Conservation (phyloP, 2,797 vertebrate species). For the Hoplostethus mediterraneus region DNA sequence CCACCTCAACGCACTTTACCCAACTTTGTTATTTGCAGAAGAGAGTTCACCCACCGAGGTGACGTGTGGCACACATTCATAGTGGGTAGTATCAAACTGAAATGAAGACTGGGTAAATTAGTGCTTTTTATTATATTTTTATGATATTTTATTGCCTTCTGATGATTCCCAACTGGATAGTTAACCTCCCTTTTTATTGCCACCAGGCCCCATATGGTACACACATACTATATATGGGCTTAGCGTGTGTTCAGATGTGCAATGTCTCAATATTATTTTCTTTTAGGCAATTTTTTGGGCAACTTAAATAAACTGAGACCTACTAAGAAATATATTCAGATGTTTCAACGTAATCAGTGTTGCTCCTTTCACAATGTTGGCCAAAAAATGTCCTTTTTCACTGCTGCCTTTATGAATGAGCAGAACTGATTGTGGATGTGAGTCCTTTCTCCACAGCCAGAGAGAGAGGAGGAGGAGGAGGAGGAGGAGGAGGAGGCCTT, state of each 20-base stretch:
- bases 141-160: too few species aligned
- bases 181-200: too few species aligned
- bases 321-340: too few species aligned
- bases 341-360: background rate
- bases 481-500: background rate
- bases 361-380: background rate
- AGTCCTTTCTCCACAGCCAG: background rate
- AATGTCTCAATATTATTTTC: background rate
- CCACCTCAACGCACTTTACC: background rate
- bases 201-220: too few species aligned
- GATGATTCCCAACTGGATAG: too few species aligned
- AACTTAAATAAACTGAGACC: background rate
- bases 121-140: background rate
- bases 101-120: background rate
- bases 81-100: background rate
- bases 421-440: slow-evolving; percentile 29
- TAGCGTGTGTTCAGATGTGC: too few species aligned
- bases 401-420: background rate
- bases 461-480: background rate
- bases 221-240: too few species aligned
- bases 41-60: background rate
- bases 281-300: background rate
- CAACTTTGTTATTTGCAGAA: background rate
- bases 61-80: background rate
- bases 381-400: background rate